phyloP scores from a whole-genome alignment of 2,888 invertebrate species.

The Hirtodrosophila trivittata region DNA sequence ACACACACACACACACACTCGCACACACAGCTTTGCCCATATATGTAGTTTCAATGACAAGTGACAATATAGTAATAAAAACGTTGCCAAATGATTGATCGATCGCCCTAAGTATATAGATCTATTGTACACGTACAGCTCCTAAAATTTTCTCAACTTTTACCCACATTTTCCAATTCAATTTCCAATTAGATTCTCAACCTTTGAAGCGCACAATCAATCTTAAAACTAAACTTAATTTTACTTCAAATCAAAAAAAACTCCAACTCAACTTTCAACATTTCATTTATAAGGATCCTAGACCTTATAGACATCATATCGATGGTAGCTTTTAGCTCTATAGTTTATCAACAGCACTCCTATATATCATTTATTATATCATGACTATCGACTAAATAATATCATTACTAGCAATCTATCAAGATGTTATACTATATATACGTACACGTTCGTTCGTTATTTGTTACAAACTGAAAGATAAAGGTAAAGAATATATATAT shows the following conservation, averaged over 20 bases:
- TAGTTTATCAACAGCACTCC: too few relatives aligned
- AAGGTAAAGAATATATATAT: not conserved
- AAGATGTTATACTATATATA: constrained; percentile 46
- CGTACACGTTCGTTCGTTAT: constrained; percentile 57
- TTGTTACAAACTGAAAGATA: constrained; percentile 46
- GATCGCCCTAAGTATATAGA: constrained; percentile 4
- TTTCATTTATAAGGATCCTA: too few relatives aligned
- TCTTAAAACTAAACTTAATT: too few relatives aligned
- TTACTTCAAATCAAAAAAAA: too few relatives aligned
- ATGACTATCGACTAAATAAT: not conserved
- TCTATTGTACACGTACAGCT: not conserved
- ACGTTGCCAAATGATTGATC: constrained; percentile 22
- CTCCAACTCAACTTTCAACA: too few relatives aligned
- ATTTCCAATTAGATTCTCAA: too few relatives aligned
- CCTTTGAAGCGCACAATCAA: too few relatives aligned
- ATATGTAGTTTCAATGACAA: constrained; percentile 56
- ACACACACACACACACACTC: not conserved
- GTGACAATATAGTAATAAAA: constrained; percentile 54
- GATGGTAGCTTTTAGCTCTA: constrained; percentile 1
- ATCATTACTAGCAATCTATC: not conserved
- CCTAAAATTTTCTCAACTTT: not conserved
- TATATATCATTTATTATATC: not conserved
- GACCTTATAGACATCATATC: too few relatives aligned
- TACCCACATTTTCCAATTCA: too few relatives aligned
- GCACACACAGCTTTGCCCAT: not conserved